Evolutionary conservation across 2,888 invertebrate species (phyloP), one percentile per base, ranked within the genome.

Genomic region (Salticus scenicus): DNA sequence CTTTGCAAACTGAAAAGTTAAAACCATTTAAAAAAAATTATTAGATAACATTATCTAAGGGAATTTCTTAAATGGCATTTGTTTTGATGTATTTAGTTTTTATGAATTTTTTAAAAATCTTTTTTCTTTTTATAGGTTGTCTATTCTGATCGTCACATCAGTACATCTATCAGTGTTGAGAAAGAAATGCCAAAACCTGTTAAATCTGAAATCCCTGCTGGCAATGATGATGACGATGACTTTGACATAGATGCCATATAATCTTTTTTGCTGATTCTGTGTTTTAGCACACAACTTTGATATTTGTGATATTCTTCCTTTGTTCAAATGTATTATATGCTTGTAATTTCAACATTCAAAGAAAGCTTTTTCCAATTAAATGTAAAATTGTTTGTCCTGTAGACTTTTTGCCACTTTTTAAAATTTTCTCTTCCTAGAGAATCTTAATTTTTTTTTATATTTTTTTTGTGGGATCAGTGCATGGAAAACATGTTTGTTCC

Each of bases 201-300:
- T 17, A 78, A 87, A 31, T 31, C 73, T 24, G 92, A 91, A 73
- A 71, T 66, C 37, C 73, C 73, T 74, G 82, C 73, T 66, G 82
- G 67, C 20, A 76, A 67, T 37, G 87, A 84, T 37, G 85, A 79
- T n/a, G 95, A 94, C 88, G 57, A 57, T 24, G 96, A 97, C 91
- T 94, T 97, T 90, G 96, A 97, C 92, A 97, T 97, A 91, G 97
- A 97, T 93, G 97, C 96, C 92, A 97, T 97, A 91, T 97, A 96
- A 88, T 72, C 72, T 76, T 63, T n/a, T 81, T 63, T 75, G 83
- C 83, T 83, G 37, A 72, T 75, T 77, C 37, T 42, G 76, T 72
- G 72, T 83, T 64, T n/a, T 77, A 83, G 83, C 83, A 83, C 83
- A 83, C 76, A 80, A 30, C 71, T 72, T 83, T 76, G 41, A 73